Percentiles rank a stretch among this genome's conserved stretches.
phyloP scores from a whole-genome alignment of 1,140 invertebrate genomes.

The Drosophila carrolli region DNA sequence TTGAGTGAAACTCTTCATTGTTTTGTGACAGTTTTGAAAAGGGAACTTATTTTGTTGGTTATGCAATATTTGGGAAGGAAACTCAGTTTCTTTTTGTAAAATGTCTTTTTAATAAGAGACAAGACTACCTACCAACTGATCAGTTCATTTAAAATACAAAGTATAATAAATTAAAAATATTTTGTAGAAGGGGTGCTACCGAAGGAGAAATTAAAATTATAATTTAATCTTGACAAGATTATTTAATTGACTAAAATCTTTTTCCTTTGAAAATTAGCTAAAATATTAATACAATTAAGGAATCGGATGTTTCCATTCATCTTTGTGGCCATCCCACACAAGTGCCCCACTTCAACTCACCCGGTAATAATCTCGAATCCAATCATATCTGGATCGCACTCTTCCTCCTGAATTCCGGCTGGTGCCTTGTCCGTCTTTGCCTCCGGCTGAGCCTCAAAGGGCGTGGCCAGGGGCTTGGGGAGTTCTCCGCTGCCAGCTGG shows the following conservation, averaged over 20 bases:
- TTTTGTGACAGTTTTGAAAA: slow-evolving; percentile 27
- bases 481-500: slow-evolving; percentile 43
- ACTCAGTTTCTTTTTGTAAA: not conserved
- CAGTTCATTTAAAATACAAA: too few relatives aligned
- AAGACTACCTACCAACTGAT: too few relatives aligned
- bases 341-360: slow-evolving; percentile 75
- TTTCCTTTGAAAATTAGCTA: too few relatives aligned
- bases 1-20: slow-evolving; percentile 24
- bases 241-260: too few relatives aligned
- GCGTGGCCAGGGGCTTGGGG: slow-evolving; percentile 63
- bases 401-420: slow-evolving; percentile 85
- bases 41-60: not conserved
- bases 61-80: slow-evolving; percentile 17
- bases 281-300: too few relatives aligned
- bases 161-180: too few relatives aligned
- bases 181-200: too few relatives aligned
- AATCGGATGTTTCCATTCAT: too few relatives aligned
- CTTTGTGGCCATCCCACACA: too few relatives aligned
- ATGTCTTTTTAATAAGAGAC: slow-evolving; percentile 5
- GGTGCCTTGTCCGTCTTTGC: slow-evolving; percentile 73
- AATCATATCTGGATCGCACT: slow-evolving; percentile 94
- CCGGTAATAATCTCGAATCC: slow-evolving; percentile 96
- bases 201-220: too few relatives aligned
- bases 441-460: slow-evolving; percentile 61
- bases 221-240: too few relatives aligned